Conservation (phyloP, 2,113 vertebrate genomes). For the Seriola rivoliana region DNA sequence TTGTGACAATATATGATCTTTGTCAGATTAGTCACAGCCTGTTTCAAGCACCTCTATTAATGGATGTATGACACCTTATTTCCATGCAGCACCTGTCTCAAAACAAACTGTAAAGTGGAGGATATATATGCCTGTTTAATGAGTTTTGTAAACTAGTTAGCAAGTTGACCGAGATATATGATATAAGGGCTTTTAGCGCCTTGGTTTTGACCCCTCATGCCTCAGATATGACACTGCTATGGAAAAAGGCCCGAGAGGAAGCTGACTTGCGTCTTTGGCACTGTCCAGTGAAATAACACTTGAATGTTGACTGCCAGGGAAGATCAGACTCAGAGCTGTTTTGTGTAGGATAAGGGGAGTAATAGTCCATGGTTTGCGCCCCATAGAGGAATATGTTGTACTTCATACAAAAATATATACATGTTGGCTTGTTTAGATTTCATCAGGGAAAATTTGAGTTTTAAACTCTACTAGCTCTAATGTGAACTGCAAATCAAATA, state of each 20-base stretch:
- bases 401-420: neutral
- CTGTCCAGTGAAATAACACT: conserved; percentile 62
- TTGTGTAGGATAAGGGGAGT: neutral
- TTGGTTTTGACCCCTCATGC: conserved; percentile 39
- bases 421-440: neutral
- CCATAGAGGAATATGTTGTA: neutral
- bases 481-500: neutral
- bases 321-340: conserved; percentile 6
- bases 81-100: conserved; percentile 2
- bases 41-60: neutral
- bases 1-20: neutral
- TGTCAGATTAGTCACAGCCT: neutral
- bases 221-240: conserved; percentile 47
- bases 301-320: conserved; percentile 41
- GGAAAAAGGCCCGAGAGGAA: conserved; percentile 66
- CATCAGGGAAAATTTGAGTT: neutral
- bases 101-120: neutral
- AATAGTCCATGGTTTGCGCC: neutral
- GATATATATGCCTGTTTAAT: neutral
- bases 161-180: conserved; percentile 23
- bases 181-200: conserved; percentile 1
- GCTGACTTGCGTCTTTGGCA: conserved; percentile 69
- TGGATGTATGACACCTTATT: neutral
- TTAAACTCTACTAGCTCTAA: neutral
- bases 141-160: conserved; percentile 8